Evolutionary conservation across 2,113 vertebrate genomes (phyloP), one percentile per base, ranked within the genome.

Genomic region (Pygoscelis antarcticus): DNA sequence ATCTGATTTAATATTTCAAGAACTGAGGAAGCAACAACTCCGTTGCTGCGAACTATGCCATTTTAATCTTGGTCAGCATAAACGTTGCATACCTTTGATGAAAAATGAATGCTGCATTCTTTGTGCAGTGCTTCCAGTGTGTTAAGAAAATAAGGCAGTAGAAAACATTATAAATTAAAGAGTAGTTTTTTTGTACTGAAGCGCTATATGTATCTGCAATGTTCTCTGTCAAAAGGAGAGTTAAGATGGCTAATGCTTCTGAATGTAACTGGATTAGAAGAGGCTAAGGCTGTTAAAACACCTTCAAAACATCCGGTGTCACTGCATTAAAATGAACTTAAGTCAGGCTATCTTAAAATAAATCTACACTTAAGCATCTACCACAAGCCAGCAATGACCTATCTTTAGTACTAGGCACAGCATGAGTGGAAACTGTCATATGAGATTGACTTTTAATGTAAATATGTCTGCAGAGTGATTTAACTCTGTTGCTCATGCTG

Each of bases 281-380:
- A 71, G 52, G 42, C 20, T 76, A 25, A 90, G 23, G 20, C 71
- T 94, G 78, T 85, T 90, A 85, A 91, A 94, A 83, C 54, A 69
- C 90, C 62, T 86, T 95, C 82, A 94, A 71, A 97, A 96, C 94
- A 93, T 91, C 93, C 34, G 85, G 84, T 78, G 82, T 90, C 94
- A 93, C 32, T 83, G 91, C 84, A 74, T 97, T 90, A 90, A 93
- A 96, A 93, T 81, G 74, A 94, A 87, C 83, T 93, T 68, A 78
- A 87, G 84, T 93, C 93, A 87, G 71, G 74, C 75, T 80, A 23
- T 95, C 95, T 96, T 94, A 91, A 96, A 97, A 97, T 97, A 96
- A 94, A 91, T 77, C 38, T 77, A 62, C n/a, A 7, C 30, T 91
- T 95, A 64, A 95, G 89, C 46, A 21, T 57, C 1, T 4, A 79